Evolutionary conservation across 2,113 vertebrate genomes (phyloP).

Genomic region (Gopherus evgoodei): DNA sequence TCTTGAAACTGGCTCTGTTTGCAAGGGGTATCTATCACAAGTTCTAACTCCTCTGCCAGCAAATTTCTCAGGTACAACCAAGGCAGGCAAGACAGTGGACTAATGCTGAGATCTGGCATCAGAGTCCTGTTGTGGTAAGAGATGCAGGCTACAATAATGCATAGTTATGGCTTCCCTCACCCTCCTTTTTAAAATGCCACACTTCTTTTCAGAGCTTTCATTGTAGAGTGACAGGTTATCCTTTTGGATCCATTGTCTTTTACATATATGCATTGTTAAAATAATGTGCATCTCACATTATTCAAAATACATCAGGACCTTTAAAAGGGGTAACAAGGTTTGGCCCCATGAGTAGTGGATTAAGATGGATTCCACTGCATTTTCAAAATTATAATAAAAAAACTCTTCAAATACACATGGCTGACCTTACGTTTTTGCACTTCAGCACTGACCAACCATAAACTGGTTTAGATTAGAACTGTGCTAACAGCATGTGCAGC

Average conservation of each 20-base stretch:
- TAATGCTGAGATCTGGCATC: background rate
- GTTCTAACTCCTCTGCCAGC: background rate
- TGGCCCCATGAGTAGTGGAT: no score
- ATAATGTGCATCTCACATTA: background rate
- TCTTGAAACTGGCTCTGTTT: background rate
- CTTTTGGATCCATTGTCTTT: conserved; percentile 28
- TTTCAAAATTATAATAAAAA: no score
- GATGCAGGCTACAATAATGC: background rate
- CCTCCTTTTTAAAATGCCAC: conserved; percentile 14
- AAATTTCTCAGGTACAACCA: background rate
- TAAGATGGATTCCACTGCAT: no score
- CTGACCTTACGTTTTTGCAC: no score
- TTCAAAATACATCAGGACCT: background rate
- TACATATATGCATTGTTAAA: conserved; percentile 21
- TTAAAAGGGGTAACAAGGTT: no score
- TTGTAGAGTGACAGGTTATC: conserved; percentile 4
- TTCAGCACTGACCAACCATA: no score
- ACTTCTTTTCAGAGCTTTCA: background rate
- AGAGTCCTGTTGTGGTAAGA: background rate
- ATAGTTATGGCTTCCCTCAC: conserved; percentile 23
- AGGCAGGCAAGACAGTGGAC: background rate
- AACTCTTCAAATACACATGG: no score
- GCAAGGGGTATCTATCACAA: conserved; percentile 14
- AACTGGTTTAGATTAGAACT: no score
- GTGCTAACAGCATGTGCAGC: no score